Evolutionary conservation across 2,113 vertebrate species (phyloP).

Genomic region (Dicrurus megarhynchus): DNA sequence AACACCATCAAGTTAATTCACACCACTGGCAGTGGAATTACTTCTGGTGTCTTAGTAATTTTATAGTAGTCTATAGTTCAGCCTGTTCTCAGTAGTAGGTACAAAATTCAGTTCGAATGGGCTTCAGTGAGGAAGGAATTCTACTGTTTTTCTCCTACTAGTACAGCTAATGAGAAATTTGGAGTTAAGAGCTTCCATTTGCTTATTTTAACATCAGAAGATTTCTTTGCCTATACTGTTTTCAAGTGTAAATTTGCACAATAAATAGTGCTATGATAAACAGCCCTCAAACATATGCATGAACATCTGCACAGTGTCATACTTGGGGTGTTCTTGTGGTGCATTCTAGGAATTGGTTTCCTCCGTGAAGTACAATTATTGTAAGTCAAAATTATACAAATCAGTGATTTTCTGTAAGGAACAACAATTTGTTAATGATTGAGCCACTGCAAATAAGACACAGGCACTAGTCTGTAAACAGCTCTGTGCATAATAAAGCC

Average conservation of each 20-base stretch:
- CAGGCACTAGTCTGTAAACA: not conserved
- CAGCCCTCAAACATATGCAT: not conserved
- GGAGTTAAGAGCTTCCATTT: not conserved
- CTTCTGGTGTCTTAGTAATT: not conserved
- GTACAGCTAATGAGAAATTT: not conserved
- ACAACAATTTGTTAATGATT: not conserved
- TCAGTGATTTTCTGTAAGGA: not conserved
- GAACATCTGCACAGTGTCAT: not conserved
- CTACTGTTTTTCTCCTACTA: not conserved
- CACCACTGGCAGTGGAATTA: not conserved
- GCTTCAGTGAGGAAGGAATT: not conserved
- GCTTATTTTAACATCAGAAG: not conserved
- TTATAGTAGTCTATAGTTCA: not conserved
- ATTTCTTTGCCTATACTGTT: not conserved
- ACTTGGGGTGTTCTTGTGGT: not conserved
- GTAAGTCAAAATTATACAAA: not conserved
- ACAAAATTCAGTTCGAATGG: not conserved
- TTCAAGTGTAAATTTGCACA: not conserved
- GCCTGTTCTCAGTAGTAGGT: not conserved
- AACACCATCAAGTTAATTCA: not conserved
- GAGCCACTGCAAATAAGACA: not conserved
- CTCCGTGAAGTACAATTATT: not conserved
- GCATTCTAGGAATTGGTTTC: not conserved
- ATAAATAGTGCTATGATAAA: not conserved
- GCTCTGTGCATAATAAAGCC: not conserved